Base-by-base conservation (phyloP, 2,113 vertebrate genomes). In the Acinonyx jubatus region DNA sequence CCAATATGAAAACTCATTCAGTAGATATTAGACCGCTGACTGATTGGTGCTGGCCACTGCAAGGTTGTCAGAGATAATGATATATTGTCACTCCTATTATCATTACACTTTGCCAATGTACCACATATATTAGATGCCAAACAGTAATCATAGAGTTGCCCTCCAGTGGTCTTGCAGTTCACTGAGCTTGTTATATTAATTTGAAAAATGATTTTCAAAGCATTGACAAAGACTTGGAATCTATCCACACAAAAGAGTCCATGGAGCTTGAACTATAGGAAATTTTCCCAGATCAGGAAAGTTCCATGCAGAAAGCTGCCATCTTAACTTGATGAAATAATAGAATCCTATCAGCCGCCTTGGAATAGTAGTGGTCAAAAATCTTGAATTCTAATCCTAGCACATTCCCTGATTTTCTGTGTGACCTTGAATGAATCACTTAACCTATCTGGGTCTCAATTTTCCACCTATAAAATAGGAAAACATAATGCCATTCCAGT, bases 31-130 rank as follows among this genome's bases (percentile, higher is more conserved):
- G 82, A 73, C 81, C 63, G 76, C 36, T 73, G 78, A 71, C 66
- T 90, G 69, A 92, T 84, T 92, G 63, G 29, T 86, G 79, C 0
- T 91, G 68, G 41, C n/a, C 45, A 41, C 55, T 91, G 55, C 89
- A 92, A 83, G 10, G 15, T 84, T 90, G 79, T 97, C 91, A 93
- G 61, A 91, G 31, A 94, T 96, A 95, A 96, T 94, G 65, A 81
- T 76, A 84, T 61, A 36, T 89, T 97, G 16, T 85, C 91, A 94
- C 45, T 88, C 95, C 61, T 36, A 79, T 90, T 57, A 85, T 81
- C 91, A 57, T 52, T 92, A 36, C 79, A 55, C 41, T 90, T 91
- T 79, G 79, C 68, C 69, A 68, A 45, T 63, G 57, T 27, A 48
- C 14, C 82, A 91, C 85, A 50, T 14, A 23, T 29, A 48, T 96